Evolutionary conservation across 2,797 vertebrate genomes (phyloP), one percentile per base, ranked within the genome.

Genomic region (Lithobates sylvaticus): DNA sequence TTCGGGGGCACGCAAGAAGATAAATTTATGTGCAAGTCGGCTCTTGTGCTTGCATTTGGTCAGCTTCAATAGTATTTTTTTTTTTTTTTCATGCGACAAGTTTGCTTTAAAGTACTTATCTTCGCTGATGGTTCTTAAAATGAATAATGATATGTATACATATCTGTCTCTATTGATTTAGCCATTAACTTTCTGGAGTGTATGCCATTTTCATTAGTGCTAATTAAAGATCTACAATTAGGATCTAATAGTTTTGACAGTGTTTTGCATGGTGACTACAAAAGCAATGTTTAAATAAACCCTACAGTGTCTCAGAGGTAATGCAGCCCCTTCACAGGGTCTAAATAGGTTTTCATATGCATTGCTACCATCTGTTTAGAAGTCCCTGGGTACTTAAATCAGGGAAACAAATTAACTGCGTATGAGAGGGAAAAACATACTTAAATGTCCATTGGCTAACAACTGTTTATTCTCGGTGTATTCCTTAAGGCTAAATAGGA

Each of bases 321-420:
- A 61, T 50, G 58, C 58, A 47, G 80, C 54, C 74, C 76, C 61
- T 84, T 78, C 69, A 69, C 74, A 79, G 44, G 70, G 77, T 61
- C 76, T 87, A 74, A 78, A 79, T 87, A 79, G 76, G 68, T 79
- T 78, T 83, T 69, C 26, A 69, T 58, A 69, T 83, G 58, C 86
- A 79, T 84, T 75, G 65, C 76, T 84, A 68, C 80, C 80, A 86
- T 87, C 81, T 87, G 86, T 79, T 87, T 84, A 68, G 70, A 69
- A 73, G 27, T 75, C 81, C 86, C 76, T 79, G 27, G 47, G 47
- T 76, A 34, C 58, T 61, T 67, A 71, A 69, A 86, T 86, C 84
- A 81, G 32, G 76, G 58, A 68, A 74, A 87, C 86, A 83, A 83
- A 83, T 79, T 75, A 79, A 74, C 81, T 87, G 67, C 75, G 64